These are phyloP conservation scores for Mimachlamys varia DNA, from an alignment of 2,888 invertebrate genomes.

Conservation along the genomic window DNA sequence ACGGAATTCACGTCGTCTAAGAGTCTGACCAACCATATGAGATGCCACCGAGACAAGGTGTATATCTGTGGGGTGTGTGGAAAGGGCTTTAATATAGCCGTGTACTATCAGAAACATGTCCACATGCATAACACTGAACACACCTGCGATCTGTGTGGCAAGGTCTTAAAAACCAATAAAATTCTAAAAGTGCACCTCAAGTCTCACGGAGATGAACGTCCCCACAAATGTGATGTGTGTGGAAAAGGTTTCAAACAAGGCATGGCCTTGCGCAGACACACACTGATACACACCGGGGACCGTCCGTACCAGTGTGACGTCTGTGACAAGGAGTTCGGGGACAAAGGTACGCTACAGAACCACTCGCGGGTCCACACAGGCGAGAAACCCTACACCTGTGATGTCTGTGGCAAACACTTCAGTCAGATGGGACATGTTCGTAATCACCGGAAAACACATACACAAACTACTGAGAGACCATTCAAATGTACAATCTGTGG, in stretches of 20 bases:
- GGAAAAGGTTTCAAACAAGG: neutral
- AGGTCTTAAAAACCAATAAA: neutral
- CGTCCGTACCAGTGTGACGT: neutral
- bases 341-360: neutral
- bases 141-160: neutral
- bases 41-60: neutral
- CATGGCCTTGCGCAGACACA: neutral
- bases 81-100: neutral
- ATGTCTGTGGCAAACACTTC: neutral
- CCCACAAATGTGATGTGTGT: neutral
- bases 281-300: neutral
- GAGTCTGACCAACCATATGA: neutral
- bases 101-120: neutral
- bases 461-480: neutral
- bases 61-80: neutral
- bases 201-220: neutral
- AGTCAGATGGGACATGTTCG: neutral
- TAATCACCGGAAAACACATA: neutral
- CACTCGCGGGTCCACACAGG: neutral
- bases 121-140: neutral
- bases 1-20: neutral
- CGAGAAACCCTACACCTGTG: neutral
- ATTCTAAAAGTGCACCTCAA: neutral
- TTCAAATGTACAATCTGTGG: neutral
- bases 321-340: neutral